Evolutionary conservation across 92 coral and sea anemone species (phyloP), one percentile per base, ranked within the genome.

Genomic region (Palythoa grandis): DNA sequence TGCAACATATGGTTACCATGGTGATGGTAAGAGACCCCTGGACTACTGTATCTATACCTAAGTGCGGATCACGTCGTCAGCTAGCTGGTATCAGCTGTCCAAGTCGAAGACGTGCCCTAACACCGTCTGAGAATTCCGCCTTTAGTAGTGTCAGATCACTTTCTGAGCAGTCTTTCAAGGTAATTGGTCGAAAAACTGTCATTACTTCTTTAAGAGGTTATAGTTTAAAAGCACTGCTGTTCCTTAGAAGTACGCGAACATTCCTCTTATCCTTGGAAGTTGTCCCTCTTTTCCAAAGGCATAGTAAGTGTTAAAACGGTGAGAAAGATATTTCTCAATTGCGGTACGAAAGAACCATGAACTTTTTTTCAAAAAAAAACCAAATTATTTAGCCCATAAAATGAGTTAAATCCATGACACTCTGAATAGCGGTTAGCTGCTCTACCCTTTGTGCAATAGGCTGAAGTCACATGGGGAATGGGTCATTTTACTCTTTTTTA

Each of bases 71-170:
- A 74, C 58, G 70, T 90, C 14, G 70, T 60, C 52, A 66, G 15
- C 35, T 29, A 12, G 61, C 61, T 40, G 56, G 61, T 63, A 67
- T 58, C 11, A 35, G 83, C 78, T 38, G 52, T 29, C 89, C 61
- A 13, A 40, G 7, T 24, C 39, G 67, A 9, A 79, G 86, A 54
- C 56, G 47, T 7, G 47, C 85, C 39, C 68, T 94, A 66, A 91
- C 90, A 39, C 94, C 87, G 15, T 94, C 98, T 3, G 86, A 68
- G 35, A 88, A 77, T 70, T 94, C 98, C 14, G 98, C 98, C 56
- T 94, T 94, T 83, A 87, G 84, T 39, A 57, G 88, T 65, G 98
- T 94, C 15, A 83, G 68, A 17, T 86, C 89, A 12, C 54, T 88
- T 3, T 9, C 75, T 48, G 87, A 87, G 7, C 37, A 73, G 0